phyloP scores from a whole-genome alignment of 2,797 vertebrate genomes.

The Siniperca obscura region DNA sequence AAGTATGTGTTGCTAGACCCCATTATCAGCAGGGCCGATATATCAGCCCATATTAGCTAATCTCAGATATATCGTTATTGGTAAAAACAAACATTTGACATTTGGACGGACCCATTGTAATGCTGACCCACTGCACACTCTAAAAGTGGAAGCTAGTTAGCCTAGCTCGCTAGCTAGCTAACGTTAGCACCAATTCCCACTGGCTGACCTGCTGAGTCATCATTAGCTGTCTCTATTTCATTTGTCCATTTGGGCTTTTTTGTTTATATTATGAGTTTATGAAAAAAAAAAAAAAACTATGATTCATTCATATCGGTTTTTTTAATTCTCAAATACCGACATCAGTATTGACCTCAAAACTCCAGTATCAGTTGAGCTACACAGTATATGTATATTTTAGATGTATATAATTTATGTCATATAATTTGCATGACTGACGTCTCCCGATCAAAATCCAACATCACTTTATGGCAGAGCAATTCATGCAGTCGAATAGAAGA shows the following conservation, averaged over 20 bases:
- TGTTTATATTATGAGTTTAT: neutral
- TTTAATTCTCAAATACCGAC: neutral
- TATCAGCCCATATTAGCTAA: neutral
- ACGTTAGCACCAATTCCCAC: neutral
- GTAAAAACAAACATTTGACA: neutral
- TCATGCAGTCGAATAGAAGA: neutral
- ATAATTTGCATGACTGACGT: neutral
- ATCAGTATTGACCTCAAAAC: neutral
- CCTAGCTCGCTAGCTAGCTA: neutral
- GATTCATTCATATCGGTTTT: too few relatives aligned
- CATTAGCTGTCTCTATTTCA: neutral
- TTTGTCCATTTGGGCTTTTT: neutral
- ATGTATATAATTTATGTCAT: neutral
- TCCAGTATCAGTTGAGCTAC: neutral
- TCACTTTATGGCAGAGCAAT: neutral
- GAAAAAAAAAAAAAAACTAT: neutral
- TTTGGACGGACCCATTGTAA: neutral
- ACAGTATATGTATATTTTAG: neutral
- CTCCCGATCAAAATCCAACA: neutral
- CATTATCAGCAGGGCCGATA: neutral
- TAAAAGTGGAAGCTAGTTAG: neutral
- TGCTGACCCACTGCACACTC: neutral
- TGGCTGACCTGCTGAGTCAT: neutral
- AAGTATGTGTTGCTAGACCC: neutral
- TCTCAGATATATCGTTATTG: neutral